Evolutionary conservation across 2,113 vertebrate species (phyloP).

Genomic region (Stigmatopora argus): DNA sequence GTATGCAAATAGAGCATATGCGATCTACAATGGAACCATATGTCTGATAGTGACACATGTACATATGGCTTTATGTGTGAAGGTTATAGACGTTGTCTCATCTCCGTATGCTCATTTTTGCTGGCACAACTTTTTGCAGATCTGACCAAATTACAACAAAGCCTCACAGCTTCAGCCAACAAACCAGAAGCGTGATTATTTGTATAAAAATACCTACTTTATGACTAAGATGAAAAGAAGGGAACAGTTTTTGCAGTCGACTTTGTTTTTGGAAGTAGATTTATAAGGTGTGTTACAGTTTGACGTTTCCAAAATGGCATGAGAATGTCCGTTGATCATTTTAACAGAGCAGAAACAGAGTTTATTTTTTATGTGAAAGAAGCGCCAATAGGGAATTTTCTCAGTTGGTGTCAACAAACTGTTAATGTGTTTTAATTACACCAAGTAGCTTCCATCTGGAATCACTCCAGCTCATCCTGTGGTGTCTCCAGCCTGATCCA

Average conservation of each 20-base stretch:
- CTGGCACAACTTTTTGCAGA: conserved; percentile 46
- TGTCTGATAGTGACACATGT: conserved; percentile 5
- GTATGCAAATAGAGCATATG: background rate
- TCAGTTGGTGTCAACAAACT: background rate
- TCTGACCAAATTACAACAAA: conserved; percentile 50
- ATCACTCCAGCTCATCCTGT: conserved; percentile 33
- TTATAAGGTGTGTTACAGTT: background rate
- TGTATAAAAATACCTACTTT: background rate
- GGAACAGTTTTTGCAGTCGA: background rate
- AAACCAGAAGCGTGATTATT: conserved; percentile 8
- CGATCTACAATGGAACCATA: background rate
- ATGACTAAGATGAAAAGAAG: background rate
- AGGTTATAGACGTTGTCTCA: conserved; percentile 56
- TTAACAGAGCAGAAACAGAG: background rate
- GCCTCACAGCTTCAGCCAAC: conserved; percentile 35
- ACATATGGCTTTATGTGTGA: conserved; percentile 52
- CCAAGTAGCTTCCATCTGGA: conserved; percentile 35
- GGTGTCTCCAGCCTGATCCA: conserved; percentile 26
- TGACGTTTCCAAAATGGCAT: background rate
- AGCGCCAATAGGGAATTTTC: background rate
- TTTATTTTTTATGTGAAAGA: background rate
- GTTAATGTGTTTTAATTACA: conserved; percentile 27
- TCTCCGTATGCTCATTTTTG: conserved; percentile 39
- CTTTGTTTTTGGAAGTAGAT: background rate
- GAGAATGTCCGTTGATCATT: background rate